Conservation (phyloP, 2,113 vertebrate species). For the Scytalopus superciliaris region DNA sequence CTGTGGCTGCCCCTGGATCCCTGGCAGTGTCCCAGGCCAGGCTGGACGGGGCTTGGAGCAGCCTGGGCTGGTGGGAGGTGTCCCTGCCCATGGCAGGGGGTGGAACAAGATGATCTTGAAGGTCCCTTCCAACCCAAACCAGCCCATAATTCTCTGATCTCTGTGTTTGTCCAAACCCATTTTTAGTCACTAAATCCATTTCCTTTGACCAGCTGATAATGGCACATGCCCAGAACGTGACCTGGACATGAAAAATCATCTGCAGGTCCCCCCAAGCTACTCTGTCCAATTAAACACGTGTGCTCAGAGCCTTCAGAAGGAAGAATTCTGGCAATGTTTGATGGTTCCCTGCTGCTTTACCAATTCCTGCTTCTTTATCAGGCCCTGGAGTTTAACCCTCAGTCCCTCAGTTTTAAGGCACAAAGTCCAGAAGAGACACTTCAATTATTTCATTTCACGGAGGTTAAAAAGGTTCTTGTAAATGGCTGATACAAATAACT, state of each 20-base stretch:
- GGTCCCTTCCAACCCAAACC: neutral
- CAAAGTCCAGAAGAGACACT: constrained; percentile 46
- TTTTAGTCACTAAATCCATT: neutral
- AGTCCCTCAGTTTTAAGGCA: constrained; percentile 14
- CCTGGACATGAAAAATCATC: neutral
- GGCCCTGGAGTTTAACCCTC: neutral
- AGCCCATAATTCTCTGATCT: neutral
- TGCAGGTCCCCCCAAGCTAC: neutral
- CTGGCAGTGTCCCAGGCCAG: neutral
- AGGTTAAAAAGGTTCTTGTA: constrained; percentile 81
- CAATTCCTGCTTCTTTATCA: neutral
- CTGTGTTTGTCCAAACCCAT: neutral
- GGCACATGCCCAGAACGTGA: neutral
- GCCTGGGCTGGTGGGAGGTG: neutral
- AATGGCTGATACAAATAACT: constrained; percentile 79
- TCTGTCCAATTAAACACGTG: neutral
- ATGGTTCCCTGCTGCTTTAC: neutral
- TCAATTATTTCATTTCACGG: constrained; percentile 72
- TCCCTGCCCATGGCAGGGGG: neutral
- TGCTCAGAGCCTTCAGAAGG: neutral
- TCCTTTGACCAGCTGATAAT: neutral
- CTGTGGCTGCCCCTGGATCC: neutral
- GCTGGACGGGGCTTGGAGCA: neutral
- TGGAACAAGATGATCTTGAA: neutral
- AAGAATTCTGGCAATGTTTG: neutral